phyloP scores from a whole-genome alignment of 2,888 invertebrate genomes.

The Conchocele bisecta region DNA sequence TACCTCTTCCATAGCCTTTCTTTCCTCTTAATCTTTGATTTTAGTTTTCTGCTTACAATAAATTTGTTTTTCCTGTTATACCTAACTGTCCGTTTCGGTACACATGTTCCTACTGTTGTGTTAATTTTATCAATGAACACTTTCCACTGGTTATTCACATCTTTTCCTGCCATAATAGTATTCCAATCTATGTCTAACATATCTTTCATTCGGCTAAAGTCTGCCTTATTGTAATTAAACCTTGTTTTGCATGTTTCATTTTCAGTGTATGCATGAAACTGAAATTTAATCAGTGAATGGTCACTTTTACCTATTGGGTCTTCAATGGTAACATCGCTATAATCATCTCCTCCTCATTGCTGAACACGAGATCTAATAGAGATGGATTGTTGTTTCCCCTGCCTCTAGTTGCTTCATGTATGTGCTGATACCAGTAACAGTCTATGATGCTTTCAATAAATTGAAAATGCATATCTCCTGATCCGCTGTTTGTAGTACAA shows the following conservation, averaged over 20 bases:
- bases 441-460: slow-evolving; percentile 25
- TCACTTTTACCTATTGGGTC: slow-evolving; percentile 36
- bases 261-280: not conserved
- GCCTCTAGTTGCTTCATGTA: slow-evolving; percentile 15
- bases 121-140: not conserved
- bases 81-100: not conserved
- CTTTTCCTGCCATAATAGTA: not conserved
- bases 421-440: slow-evolving; percentile 19
- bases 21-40: not conserved
- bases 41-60: not conserved
- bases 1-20: not conserved
- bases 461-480: not conserved
- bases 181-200: not conserved
- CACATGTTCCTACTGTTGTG: not conserved
- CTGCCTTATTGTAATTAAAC: not conserved
- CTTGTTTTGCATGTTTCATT: not conserved
- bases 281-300: slow-evolving; percentile 11
- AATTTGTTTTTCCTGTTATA: not conserved
- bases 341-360: slow-evolving; percentile 23
- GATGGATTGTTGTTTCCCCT: slow-evolving; percentile 13
- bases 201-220: not conserved
- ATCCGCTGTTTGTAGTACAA: not conserved
- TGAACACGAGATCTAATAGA: slow-evolving; percentile 16
- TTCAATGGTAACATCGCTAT: not conserved
- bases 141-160: not conserved